These are phyloP conservation scores for Anhinga rufa DNA, from an alignment of 2,113 vertebrate genomes.

Conservation along the genomic window DNA sequence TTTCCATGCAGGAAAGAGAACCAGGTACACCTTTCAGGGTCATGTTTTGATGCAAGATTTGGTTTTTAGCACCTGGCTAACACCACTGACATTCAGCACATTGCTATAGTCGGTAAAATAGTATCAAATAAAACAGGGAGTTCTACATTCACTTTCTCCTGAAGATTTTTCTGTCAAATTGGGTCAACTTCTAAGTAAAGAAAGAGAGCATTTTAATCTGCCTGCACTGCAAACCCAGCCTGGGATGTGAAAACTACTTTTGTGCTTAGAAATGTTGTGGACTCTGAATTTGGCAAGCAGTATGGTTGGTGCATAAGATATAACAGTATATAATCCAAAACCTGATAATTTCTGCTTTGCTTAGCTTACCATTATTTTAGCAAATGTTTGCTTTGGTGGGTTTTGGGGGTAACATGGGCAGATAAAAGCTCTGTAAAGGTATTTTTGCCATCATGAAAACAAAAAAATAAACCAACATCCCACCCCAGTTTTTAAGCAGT, in stretches of 20 bases:
- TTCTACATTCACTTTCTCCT: not conserved
- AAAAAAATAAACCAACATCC: not conserved
- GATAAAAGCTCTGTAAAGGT: not conserved
- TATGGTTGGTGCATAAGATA: not conserved
- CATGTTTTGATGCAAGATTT: not conserved
- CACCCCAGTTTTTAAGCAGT: not conserved
- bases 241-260: slow-evolving; percentile 13
- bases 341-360: not conserved
- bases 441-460: not conserved
- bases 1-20: not conserved
- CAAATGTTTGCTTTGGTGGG: not conserved
- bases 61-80: not conserved
- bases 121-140: not conserved
- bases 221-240: not conserved
- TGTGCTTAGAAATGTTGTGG: not conserved
- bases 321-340: not conserved
- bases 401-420: not conserved
- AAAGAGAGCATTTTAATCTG: slow-evolving; percentile 9
- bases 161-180: slow-evolving; percentile 9
- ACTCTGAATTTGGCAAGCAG: not conserved
- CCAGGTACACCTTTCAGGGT: not conserved
- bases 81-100: not conserved
- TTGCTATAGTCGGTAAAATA: not conserved
- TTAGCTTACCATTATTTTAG: not conserved
- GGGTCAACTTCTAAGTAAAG: not conserved